A percentile compares a stretch with the other conserved stretches of the same genome.
These are phyloP conservation scores for Propithecus coquereli DNA, from an alignment of 2,113 vertebrate genomes.

Conservation along the genomic window DNA sequence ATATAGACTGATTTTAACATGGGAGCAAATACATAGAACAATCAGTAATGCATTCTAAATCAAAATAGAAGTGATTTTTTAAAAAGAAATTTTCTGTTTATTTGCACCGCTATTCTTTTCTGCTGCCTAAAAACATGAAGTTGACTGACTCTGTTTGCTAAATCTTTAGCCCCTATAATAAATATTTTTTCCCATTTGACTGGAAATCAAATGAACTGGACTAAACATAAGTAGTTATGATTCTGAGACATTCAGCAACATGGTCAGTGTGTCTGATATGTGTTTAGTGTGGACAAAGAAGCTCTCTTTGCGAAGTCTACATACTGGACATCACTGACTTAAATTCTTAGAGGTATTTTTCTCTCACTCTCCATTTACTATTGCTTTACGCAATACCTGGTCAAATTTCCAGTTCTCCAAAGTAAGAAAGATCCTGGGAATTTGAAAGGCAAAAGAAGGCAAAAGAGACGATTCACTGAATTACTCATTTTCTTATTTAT, in stretches of 20 bases:
- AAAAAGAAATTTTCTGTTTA: slow-evolving; percentile 39
- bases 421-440: background rate
- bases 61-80: slow-evolving; percentile 28
- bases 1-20: background rate
- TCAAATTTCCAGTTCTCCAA: background rate
- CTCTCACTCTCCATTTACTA: background rate
- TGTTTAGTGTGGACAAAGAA: background rate
- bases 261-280: background rate
- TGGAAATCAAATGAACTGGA: slow-evolving; percentile 19
- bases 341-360: background rate
- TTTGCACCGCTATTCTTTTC: slow-evolving; percentile 3
- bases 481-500: background rate
- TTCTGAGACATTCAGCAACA: background rate
- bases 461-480: background rate
- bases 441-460: background rate
- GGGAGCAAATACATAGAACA: slow-evolving; percentile 2
- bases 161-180: slow-evolving; percentile 50
- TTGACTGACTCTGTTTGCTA: slow-evolving; percentile 47
- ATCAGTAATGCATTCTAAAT: slow-evolving; percentile 7
- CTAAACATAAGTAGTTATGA: slow-evolving; percentile 31
- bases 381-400: background rate
- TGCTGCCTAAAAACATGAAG: slow-evolving; percentile 5
- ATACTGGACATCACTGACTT: background rate
- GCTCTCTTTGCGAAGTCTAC: background rate
- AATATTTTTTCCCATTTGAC: slow-evolving; percentile 46